These are phyloP conservation scores for Pempheris klunzingeri DNA, from an alignment of 2,797 vertebrate genomes.

Conservation along the genomic window DNA sequence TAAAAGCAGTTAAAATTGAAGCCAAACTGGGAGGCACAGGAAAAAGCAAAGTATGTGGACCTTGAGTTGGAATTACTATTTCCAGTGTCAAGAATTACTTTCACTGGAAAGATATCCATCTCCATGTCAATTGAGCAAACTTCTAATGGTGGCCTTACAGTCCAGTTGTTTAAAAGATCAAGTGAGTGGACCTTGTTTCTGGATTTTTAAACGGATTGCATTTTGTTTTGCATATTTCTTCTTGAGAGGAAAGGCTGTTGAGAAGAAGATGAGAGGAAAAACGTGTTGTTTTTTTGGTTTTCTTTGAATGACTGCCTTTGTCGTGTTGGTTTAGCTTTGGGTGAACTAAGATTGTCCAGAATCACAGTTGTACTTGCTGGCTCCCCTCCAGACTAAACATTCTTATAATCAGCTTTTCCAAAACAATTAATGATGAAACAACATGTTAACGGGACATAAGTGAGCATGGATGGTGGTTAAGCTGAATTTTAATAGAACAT, in stretches of 20 bases:
- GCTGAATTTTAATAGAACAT: conserved; percentile 27
- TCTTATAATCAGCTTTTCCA: conserved; percentile 1
- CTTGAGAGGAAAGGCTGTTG: not conserved
- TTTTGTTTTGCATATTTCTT: not conserved
- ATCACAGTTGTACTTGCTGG: not conserved
- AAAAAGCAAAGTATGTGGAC: not conserved
- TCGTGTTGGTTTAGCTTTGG: no score
- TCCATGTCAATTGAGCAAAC: not conserved
- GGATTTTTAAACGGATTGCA: not conserved
- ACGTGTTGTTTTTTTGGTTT: not conserved
- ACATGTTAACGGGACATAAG: conserved; percentile 12
- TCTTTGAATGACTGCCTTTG: conserved; percentile 9
- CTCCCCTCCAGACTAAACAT: not conserved
- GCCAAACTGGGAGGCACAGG: not conserved
- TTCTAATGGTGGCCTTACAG: not conserved
- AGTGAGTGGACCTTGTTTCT: not conserved
- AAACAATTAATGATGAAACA: conserved; percentile 20
- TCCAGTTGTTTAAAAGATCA: no score
- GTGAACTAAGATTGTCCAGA: conserved; percentile 3
- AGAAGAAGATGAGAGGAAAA: conserved; percentile 7
- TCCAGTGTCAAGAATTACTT: not conserved
- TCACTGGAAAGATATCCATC: not conserved
- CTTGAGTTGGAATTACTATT: not conserved
- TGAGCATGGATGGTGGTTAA: conserved; percentile 22
- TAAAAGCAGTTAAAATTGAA: not conserved